A percentile compares a stretch with the other conserved stretches of the same genome.
phyloP scores from a whole-genome alignment of 2,888 invertebrate genomes.

The Pantelozetes paolii region DNA sequence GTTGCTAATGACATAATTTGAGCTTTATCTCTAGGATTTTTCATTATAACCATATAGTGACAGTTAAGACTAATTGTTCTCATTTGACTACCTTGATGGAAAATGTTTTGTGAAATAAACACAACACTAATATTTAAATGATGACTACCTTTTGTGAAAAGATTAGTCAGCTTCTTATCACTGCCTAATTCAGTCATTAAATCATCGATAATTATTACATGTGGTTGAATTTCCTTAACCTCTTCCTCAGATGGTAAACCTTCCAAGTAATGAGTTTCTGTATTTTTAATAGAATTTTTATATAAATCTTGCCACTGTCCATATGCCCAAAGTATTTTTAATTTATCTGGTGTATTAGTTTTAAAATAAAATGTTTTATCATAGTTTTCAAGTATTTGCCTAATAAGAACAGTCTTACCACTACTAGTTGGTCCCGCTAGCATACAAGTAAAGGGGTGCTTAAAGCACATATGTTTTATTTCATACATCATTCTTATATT shows the following conservation, averaged over 20 bases:
- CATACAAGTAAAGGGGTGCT: constrained; percentile 38
- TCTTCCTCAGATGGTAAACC: constrained; percentile 1
- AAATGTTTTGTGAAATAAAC: constrained; percentile 42
- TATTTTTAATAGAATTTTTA: neutral
- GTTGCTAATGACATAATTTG: constrained; percentile 30
- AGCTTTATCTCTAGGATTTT: constrained; percentile 36
- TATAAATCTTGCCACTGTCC: constrained; percentile 33
- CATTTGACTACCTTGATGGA: constrained; percentile 38
- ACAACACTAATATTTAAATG: constrained; percentile 3
- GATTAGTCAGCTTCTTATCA: constrained; percentile 4
- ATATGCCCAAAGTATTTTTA: constrained; percentile 31
- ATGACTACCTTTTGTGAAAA: constrained; percentile 34
- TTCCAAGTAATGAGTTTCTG: neutral
- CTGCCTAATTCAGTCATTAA: constrained; percentile 31
- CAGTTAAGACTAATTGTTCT: constrained; percentile 39
- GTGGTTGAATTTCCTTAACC: neutral
- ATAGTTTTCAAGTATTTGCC: constrained; percentile 16
- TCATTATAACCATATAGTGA: constrained; percentile 37
- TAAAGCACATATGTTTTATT: neutral
- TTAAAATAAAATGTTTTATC: neutral
- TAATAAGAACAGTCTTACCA: constrained; percentile 35
- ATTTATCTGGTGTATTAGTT: neutral
- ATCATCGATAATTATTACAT: constrained; percentile 31
- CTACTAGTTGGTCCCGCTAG: constrained; percentile 37
- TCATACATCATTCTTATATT: no score